These are phyloP conservation scores for Reinhardtius hippoglossoides DNA, from an alignment of 2,113 vertebrate genomes.

Conservation along the genomic window DNA sequence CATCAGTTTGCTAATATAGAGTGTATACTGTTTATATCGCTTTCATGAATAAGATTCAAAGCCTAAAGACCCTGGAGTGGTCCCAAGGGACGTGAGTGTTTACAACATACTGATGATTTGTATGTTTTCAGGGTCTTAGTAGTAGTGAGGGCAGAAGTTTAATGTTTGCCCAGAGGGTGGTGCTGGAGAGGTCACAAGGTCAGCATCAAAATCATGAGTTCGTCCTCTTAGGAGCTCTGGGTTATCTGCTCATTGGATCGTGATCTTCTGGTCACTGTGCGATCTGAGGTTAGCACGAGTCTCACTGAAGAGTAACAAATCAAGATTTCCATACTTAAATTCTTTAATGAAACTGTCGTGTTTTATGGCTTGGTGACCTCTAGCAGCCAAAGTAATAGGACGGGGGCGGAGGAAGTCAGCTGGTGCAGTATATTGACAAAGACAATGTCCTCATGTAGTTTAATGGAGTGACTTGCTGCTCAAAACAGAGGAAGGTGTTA, in stretches of 20 bases:
- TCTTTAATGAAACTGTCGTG: too few relatives aligned
- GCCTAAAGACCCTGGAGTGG: conserved; percentile 9
- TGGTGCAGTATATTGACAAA: too few relatives aligned
- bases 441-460: too few relatives aligned
- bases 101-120: conserved; percentile 24
- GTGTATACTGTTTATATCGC: background rate
- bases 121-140: background rate
- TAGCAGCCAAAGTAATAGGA: too few relatives aligned
- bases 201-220: background rate
- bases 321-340: too few relatives aligned
- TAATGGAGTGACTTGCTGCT: too few relatives aligned
- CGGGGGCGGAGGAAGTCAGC: too few relatives aligned
- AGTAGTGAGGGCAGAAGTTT: background rate
- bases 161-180: background rate
- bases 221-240: background rate
- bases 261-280: too few relatives aligned
- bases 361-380: too few relatives aligned
- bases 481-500: too few relatives aligned
- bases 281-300: background rate
- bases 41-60: conserved; percentile 1
- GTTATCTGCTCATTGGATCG: background rate
- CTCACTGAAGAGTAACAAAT: too few relatives aligned
- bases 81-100: conserved; percentile 8
- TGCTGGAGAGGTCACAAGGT: conserved; percentile 9
- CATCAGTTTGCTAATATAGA: background rate